A percentile compares a stretch with the other conserved stretches of the same genome.
Conservation (phyloP, 2,113 vertebrate genomes). For the Verasper variegatus region DNA sequence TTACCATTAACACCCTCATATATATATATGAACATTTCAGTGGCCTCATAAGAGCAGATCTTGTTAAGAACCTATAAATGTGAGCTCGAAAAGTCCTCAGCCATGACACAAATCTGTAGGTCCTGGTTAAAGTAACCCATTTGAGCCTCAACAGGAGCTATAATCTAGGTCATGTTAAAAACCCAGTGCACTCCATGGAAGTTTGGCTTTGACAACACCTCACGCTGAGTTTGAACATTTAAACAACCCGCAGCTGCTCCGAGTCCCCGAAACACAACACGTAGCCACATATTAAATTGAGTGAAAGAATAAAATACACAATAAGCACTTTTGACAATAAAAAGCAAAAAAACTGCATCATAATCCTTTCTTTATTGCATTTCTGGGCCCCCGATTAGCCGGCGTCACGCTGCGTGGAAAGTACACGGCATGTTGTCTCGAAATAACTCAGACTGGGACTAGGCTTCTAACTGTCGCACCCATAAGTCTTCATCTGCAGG, state of each 20-base stretch:
- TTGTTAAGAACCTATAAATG: background rate
- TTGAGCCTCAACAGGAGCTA: background rate
- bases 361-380: slow-evolving; percentile 80
- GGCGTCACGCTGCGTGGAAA: slow-evolving; percentile 64
- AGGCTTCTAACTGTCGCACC: slow-evolving; percentile 34
- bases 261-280: slow-evolving; percentile 45
- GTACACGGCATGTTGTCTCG: slow-evolving; percentile 49
- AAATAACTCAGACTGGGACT: slow-evolving; percentile 43
- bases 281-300: slow-evolving; percentile 47
- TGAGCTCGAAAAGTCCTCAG: slow-evolving; percentile 8
- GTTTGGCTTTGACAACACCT: slow-evolving; percentile 52
- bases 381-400: slow-evolving; percentile 62
- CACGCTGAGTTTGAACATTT: slow-evolving; percentile 62
- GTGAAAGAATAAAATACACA: slow-evolving; percentile 42
- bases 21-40: slow-evolving; percentile 10
- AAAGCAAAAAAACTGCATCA: slow-evolving; percentile 37
- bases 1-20: slow-evolving; percentile 18
- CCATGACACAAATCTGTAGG: background rate
- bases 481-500: slow-evolving; percentile 69
- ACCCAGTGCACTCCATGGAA: slow-evolving; percentile 6
- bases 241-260: slow-evolving; percentile 33
- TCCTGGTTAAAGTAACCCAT: slow-evolving; percentile 11
- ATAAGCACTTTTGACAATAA: slow-evolving; percentile 61
- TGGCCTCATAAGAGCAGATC: background rate
- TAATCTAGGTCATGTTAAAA: background rate